Evolutionary conservation across 2,797 vertebrate genomes (phyloP), one percentile per base, ranked within the genome.

Genomic region (Pagetopsis macropterus): DNA sequence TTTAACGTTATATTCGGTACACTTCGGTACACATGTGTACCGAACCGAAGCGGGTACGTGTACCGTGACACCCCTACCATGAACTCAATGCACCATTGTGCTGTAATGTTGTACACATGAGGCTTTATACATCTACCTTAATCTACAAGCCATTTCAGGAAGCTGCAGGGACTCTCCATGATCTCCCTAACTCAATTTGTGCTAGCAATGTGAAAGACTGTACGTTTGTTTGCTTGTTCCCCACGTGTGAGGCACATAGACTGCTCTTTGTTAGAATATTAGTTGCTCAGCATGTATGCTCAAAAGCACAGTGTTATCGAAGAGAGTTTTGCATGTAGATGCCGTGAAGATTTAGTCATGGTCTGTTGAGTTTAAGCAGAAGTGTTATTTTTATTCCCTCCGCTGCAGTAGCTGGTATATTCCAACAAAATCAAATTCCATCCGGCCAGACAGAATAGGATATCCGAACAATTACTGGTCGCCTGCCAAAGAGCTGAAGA

Each of bases 401-500:
- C 27, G 23, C n/a, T 2, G 2, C 23, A 65, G 44, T 11, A 11
- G 16, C 23, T 23, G 12, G n/a, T 40, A 9, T 63, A 21, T 27
- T 19, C 27, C 27, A 57, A 45, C 33, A 41, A 52, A 72, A 60
- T 41, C 33, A 45, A 52, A 72, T 57, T 27, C 14, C 31, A 43
- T 33, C 46, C 46, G 12, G 10, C 3, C 75, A 10, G 40, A 60
- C 19, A 37, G 66, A 75, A 81, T 10, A 60, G 50, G 14, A 63
- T 84, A 81, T 57, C 17, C 27, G 51, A 76, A 79, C 54, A 71
- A 19, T 81, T 16, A 23, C 45, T 80, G 75, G 65, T 84, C 57
- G 37, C 5, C 60, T 65, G 77, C 72, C 75, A 79, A 68, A 85
- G 55, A 9, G 16, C 59, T 51, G 0, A 55, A 56, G 64, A 48